Percentiles rank a stretch among this genome's conserved stretches.
Evolutionary conservation across 2,113 vertebrate species (phyloP).

Genomic region (Oryzias javanicus): DNA sequence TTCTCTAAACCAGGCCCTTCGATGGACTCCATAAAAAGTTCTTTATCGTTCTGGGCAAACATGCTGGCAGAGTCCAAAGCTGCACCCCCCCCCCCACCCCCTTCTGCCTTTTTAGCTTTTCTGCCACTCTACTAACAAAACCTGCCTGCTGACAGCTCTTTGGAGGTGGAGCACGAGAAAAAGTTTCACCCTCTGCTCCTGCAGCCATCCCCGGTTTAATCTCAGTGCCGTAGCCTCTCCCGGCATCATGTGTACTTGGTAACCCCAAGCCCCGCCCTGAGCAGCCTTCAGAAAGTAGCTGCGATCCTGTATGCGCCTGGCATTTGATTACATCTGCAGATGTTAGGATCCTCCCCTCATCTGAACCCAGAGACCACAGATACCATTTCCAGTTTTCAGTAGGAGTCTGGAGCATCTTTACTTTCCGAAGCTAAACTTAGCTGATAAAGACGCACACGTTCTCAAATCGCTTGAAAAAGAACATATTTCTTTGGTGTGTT

Average conservation of each 20-base stretch:
- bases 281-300: conserved; percentile 33
- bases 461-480: not conserved
- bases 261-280: conserved; percentile 47
- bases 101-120: conserved; percentile 15
- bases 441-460: conserved; percentile 2
- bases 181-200: conserved; percentile 20
- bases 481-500: not conserved
- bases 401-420: conserved; percentile 14
- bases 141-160: conserved; percentile 33
- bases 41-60: conserved; percentile 72
- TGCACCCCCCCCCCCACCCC: conserved; percentile 54
- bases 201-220: conserved; percentile 46
- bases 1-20: conserved; percentile 77
- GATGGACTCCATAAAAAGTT: conserved; percentile 78
- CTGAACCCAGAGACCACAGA: conserved; percentile 30
- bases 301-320: conserved; percentile 56
- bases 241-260: conserved; percentile 33
- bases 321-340: conserved; percentile 73
- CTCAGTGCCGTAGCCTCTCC: conserved; percentile 10
- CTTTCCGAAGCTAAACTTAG: conserved; percentile 5
- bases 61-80: conserved; percentile 68
- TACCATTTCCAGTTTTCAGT: conserved; percentile 32
- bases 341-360: conserved; percentile 61
- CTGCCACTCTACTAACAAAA: conserved; percentile 32
- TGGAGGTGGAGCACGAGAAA: conserved; percentile 10